These are phyloP conservation scores for Morpho deidamia DNA, from an alignment of 2,888 invertebrate species.

Conservation along the genomic window DNA sequence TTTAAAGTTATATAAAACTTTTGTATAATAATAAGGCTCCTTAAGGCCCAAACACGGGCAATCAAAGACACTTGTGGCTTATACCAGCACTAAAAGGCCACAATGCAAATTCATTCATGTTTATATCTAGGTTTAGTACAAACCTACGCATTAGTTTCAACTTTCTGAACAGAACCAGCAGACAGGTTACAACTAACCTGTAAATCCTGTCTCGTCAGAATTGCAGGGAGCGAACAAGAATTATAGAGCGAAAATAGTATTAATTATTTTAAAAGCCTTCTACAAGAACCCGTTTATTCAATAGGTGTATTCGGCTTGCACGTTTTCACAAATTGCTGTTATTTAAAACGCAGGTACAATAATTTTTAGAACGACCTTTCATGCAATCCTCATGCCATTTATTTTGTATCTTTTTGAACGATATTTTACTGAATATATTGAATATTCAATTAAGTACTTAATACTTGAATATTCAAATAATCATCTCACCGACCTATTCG, in stretches of 20 bases:
- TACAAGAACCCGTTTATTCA: slow-evolving; percentile 20
- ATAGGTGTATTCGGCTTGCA: slow-evolving; percentile 9
- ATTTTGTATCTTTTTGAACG: neutral
- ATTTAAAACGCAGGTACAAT: neutral
- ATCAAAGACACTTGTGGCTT: too few relatives aligned
- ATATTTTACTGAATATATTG: too few relatives aligned
- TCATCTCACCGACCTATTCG: too few relatives aligned
- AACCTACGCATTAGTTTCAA: slow-evolving; percentile 27
- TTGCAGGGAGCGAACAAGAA: slow-evolving; percentile 25
- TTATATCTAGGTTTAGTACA: slow-evolving; percentile 20
- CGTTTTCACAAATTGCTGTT: slow-evolving; percentile 11
- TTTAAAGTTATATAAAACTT: too few relatives aligned
- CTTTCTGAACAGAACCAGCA: slow-evolving; percentile 26
- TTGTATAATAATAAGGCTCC: too few relatives aligned
- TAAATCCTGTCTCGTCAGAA: slow-evolving; percentile 27
- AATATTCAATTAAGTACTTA: too few relatives aligned
- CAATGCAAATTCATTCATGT: slow-evolving; percentile 12
- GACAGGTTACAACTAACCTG: slow-evolving; percentile 25
- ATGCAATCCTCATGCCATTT: neutral
- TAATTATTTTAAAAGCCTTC: slow-evolving; percentile 24
- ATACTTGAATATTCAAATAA: too few relatives aligned
- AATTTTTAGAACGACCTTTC: neutral
- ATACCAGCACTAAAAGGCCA: too few relatives aligned
- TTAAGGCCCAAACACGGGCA: too few relatives aligned
- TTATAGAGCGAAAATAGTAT: slow-evolving; percentile 27